Percentiles rank a stretch among this genome's conserved stretches.
Evolutionary conservation across 2,888 invertebrate species (phyloP).

Genomic region (Actias luna): DNA sequence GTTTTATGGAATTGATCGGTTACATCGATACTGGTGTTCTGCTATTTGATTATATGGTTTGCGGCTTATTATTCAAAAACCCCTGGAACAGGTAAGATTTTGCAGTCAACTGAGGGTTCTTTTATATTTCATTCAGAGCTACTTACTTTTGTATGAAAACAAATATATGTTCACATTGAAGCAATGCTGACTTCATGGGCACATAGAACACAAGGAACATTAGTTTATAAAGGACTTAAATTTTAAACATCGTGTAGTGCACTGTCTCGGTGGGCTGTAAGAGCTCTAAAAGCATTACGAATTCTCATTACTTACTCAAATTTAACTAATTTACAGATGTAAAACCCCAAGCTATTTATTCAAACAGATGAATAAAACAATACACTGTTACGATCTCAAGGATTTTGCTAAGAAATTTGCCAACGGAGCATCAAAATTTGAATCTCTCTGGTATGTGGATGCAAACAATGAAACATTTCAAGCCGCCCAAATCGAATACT

Average conservation of each 20-base stretch:
- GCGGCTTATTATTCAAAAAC: constrained; percentile 37
- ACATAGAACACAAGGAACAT: too few relatives aligned
- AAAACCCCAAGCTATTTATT: constrained; percentile 12
- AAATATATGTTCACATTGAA: too few relatives aligned
- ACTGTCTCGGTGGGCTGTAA: not conserved
- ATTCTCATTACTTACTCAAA: not conserved
- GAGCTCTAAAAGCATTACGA: not conserved
- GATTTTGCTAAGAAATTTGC: constrained; percentile 24
- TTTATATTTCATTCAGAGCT: too few relatives aligned
- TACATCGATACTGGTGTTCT: constrained; percentile 27
- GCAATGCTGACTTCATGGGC: too few relatives aligned
- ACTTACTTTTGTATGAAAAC: too few relatives aligned
- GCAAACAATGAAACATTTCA: constrained; percentile 26
- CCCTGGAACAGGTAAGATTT: constrained; percentile 51
- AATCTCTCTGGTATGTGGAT: constrained; percentile 19
- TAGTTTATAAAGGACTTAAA: too few relatives aligned
- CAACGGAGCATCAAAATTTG: constrained; percentile 18
- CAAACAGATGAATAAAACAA: constrained; percentile 13
- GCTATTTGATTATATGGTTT: constrained; percentile 36
- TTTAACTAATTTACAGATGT: constrained; percentile 25
- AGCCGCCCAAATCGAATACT: constrained; percentile 31
- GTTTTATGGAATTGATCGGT: constrained; percentile 31
- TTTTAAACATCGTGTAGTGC: too few relatives aligned
- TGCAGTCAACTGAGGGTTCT: not conserved
- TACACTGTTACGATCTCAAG: constrained; percentile 26